phyloP scores from a whole-genome alignment of 2,888 invertebrate species.

The Drosophila mercatorum region DNA sequence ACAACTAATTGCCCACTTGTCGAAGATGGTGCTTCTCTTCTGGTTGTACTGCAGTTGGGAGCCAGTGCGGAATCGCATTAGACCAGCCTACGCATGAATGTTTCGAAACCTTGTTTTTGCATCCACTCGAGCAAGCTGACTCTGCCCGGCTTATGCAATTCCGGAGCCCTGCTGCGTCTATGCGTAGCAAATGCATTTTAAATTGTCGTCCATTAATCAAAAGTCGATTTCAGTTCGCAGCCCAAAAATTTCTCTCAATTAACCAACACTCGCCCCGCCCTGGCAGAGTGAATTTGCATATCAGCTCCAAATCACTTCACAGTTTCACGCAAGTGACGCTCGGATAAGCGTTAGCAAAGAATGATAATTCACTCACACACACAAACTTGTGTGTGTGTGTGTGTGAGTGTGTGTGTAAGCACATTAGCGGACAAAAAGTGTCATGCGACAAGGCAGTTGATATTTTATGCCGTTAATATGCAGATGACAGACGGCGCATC shows the following conservation, averaged over 20 bases:
- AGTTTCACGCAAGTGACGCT: constrained; percentile 51
- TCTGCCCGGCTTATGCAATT: constrained; percentile 34
- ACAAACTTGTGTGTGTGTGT: not conserved
- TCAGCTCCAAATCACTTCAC: constrained; percentile 65
- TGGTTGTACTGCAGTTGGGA: constrained; percentile 19
- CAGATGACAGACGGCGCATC: constrained; percentile 31
- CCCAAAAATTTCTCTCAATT: constrained; percentile 50
- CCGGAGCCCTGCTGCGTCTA: not conserved
- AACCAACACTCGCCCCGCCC: constrained; percentile 5
- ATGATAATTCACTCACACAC: constrained; percentile 31
- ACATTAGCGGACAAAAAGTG: constrained; percentile 39
- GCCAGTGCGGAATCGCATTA: not conserved
- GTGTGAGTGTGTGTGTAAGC: not conserved
- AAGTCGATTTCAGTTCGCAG: constrained; percentile 28
- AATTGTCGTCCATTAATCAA: constrained; percentile 50
- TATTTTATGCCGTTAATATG: constrained; percentile 61
- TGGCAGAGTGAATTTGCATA: constrained; percentile 60
- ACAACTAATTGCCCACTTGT: constrained; percentile 21
- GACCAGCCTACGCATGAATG: constrained; percentile 55
- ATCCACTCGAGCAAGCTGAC: constrained; percentile 39
- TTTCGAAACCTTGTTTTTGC: constrained; percentile 15
- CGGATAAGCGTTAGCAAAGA: constrained; percentile 23
- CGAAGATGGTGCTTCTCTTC: constrained; percentile 9
- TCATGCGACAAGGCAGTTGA: constrained; percentile 60
- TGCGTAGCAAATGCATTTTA: constrained; percentile 31